Evolutionary conservation across 1,140 invertebrate species (phyloP), one percentile per base, ranked within the genome.

Genomic region (Leptopilina boulardi): DNA sequence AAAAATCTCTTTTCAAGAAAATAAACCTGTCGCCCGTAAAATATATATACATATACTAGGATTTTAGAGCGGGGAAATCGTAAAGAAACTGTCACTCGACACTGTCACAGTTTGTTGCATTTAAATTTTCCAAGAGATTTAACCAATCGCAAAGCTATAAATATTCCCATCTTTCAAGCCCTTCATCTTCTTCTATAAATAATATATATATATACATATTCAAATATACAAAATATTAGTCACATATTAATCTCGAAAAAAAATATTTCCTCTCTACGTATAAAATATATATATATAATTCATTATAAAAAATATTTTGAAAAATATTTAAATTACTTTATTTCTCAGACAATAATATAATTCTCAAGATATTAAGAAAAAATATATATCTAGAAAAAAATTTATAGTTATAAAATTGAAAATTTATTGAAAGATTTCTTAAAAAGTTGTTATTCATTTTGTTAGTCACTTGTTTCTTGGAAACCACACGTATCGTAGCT

Each of bases 11-110:
- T 66, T 66, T 66, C 54, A 51, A 44, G 54, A 70, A 70, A 54
- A 44, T 79, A 74, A 81, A 81, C 74, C 76, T 78, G 73, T 81
- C 80, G 74, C 26, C 75, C 77, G 54, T 81, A 78, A 81, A 81
- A 41, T 77, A 44, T 6, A 71, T 21, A n/a, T n/a, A n/a, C n/a
- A n/a, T n/a, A n/a, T n/a, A n/a, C n/a, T n/a, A n/a, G 21, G 34
- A 74, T 44, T 70, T 73, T n/a, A n/a, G n/a, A n/a, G 21, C 38
- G 41, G 66, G 72, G 72, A 74, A 78, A 70, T 54, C 47, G 72
- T 77, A 78, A 76, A 79, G 75, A 81, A 78, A 78, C 44, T 74
- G 75, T 81, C 77, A 78, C 56, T 75, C 74, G 74, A 78, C 59
- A 73, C 76, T 76, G 71, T 76, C 26, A 54, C 74, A 77, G 34